Evolutionary conservation across 2,888 invertebrate genomes (phyloP).

Genomic region (Andrena chrysosceles): DNA sequence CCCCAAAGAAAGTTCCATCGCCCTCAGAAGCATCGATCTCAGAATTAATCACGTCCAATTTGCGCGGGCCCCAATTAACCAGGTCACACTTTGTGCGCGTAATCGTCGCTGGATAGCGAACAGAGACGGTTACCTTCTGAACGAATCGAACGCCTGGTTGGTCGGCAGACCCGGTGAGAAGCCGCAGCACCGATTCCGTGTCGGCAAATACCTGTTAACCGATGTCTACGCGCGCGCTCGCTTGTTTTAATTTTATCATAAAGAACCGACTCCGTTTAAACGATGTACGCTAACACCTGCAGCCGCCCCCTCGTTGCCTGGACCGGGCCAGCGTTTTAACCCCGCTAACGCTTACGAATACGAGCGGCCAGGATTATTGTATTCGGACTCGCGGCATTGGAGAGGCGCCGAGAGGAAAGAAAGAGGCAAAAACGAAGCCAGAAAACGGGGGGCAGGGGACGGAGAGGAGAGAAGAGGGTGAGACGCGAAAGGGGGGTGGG

Average conservation of each 20-base stretch:
- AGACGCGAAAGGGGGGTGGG: neutral
- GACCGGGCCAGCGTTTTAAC: conserved; percentile 36
- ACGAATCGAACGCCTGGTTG: conserved; percentile 15
- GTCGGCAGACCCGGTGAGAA: conserved; percentile 10
- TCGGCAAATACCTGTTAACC: conserved; percentile 64
- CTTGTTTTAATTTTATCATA: conserved; percentile 77
- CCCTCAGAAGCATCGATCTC: too few species aligned
- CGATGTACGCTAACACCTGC: conserved; percentile 77
- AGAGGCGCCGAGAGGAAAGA: conserved; percentile 2
- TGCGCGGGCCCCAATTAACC: too few species aligned
- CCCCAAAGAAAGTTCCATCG: too few species aligned
- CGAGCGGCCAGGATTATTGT: conserved; percentile 71
- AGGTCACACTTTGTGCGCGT: too few species aligned
- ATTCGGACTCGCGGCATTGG: conserved; percentile 56
- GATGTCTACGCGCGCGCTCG: conserved; percentile 57
- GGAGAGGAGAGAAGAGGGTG: neutral
- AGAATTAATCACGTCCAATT: too few species aligned
- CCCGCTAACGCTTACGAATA: conserved; percentile 66
- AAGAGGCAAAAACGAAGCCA: conserved; percentile 16
- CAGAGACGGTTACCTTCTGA: neutral
- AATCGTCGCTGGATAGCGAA: neutral
- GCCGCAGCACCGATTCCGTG: conserved; percentile 44
- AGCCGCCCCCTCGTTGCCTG: conserved; percentile 30
- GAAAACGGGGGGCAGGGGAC: conserved; percentile 8
- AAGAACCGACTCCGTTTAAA: conserved; percentile 74